A percentile compares a stretch with the other conserved stretches of the same genome.
Conservation (phyloP, 1,140 invertebrate species). For the Nomia melanderi region DNA sequence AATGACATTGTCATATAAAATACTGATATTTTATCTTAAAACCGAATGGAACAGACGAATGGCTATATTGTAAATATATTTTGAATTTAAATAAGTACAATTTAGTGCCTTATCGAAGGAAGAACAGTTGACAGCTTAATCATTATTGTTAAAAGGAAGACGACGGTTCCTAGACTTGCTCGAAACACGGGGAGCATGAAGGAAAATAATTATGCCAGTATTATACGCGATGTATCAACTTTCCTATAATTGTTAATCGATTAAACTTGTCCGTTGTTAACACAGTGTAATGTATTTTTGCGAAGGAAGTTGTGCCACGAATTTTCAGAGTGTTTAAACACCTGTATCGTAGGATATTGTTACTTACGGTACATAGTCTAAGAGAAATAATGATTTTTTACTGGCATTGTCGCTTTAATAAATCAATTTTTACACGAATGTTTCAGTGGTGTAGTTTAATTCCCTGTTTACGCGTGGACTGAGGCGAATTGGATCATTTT, state of each 20-base stretch:
- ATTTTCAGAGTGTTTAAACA: slow-evolving; percentile 5
- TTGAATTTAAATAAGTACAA: slow-evolving; percentile 34
- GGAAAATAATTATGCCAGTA: slow-evolving; percentile 16
- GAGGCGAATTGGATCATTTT: no score
- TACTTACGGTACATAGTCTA: slow-evolving; percentile 43
- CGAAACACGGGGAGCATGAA: background rate
- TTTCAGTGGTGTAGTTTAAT: background rate
- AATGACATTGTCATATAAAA: no score
- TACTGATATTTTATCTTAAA: background rate
- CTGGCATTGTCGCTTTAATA: slow-evolving; percentile 38
- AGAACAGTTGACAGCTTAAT: background rate
- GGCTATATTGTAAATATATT: background rate
- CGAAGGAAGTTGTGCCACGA: background rate
- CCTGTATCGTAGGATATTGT: slow-evolving; percentile 32
- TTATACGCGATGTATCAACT: slow-evolving; percentile 14
- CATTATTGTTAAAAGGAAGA: slow-evolving; percentile 13
- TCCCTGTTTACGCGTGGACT: no score
- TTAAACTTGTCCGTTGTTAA: background rate
- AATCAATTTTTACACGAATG: slow-evolving; percentile 16
- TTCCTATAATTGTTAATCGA: background rate
- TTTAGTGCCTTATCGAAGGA: slow-evolving; percentile 18
- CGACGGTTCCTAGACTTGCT: background rate
- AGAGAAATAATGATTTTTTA: slow-evolving; percentile 19
- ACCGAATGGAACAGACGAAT: background rate
- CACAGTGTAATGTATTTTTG: slow-evolving; percentile 17